Conservation (phyloP, 2,888 invertebrate species). For the Idaea biselata region DNA sequence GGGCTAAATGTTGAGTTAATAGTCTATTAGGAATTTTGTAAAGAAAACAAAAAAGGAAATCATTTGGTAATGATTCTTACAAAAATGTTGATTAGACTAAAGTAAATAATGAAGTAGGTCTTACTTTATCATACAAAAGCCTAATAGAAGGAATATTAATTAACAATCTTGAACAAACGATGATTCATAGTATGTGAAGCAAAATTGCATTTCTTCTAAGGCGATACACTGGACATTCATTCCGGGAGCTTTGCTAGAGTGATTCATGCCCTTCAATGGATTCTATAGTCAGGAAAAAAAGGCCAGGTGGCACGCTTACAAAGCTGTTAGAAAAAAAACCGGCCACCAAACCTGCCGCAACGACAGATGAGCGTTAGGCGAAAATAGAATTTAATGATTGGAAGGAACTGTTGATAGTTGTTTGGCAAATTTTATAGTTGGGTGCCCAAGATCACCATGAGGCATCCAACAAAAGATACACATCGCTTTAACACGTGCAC, state of each 20-base stretch:
- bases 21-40: not conserved
- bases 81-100: not conserved
- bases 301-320: conserved; percentile 73
- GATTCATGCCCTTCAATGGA: conserved; percentile 68
- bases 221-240: conserved; percentile 44
- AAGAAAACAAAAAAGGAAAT: not conserved
- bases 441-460: conserved; percentile 49
- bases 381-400: conserved; percentile 43
- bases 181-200: conserved; percentile 42
- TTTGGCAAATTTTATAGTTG: conserved; percentile 41
- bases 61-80: not conserved
- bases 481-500: conserved; percentile 73
- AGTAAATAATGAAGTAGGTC: conserved; percentile 18
- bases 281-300: conserved; percentile 66
- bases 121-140: conserved; percentile 18
- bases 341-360: conserved; percentile 51
- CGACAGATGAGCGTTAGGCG: conserved; percentile 30
- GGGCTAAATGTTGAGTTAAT: not conserved
- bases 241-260: conserved; percentile 53
- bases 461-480: conserved; percentile 58
- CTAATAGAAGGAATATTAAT: conserved; percentile 18
- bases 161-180: conserved; percentile 24
- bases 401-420: conserved; percentile 49
- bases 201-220: conserved; percentile 29
- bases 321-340: conserved; percentile 63